These are phyloP conservation scores for Corbicula japonica DNA, from an alignment of 2,888 invertebrate species.

Conservation along the genomic window DNA sequence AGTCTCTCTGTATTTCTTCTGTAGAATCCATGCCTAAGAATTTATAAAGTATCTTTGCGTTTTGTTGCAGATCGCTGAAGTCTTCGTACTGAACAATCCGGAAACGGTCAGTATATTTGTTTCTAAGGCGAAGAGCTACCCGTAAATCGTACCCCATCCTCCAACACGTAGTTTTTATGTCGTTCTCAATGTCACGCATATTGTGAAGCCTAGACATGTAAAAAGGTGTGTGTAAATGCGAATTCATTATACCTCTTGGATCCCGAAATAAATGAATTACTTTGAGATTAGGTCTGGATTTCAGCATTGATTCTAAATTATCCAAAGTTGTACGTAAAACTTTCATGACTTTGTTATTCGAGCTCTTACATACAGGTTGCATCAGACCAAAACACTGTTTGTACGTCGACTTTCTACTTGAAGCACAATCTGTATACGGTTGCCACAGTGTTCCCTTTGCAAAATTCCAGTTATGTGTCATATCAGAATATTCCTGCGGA, in stretches of 20 bases:
- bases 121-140: slow-evolving; percentile 7
- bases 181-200: background rate
- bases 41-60: slow-evolving; percentile 28
- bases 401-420: background rate
- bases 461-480: slow-evolving; percentile 6
- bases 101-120: slow-evolving; percentile 25
- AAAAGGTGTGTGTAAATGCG: slow-evolving; percentile 17
- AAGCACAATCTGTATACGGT: slow-evolving; percentile 3
- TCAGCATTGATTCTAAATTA: slow-evolving; percentile 22
- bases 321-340: slow-evolving; percentile 25
- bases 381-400: slow-evolving; percentile 1
- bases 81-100: slow-evolving; percentile 36
- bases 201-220: background rate
- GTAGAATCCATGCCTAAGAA: slow-evolving; percentile 30
- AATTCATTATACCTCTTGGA: slow-evolving; percentile 39
- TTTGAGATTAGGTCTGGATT: slow-evolving; percentile 15
- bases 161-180: slow-evolving; percentile 22
- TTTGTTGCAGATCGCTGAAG: slow-evolving; percentile 18
- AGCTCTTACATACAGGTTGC: slow-evolving; percentile 11
- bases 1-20: background rate
- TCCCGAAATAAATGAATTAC: slow-evolving; percentile 42
- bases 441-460: slow-evolving; percentile 4
- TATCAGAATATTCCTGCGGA: slow-evolving; percentile 6
- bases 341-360: slow-evolving; percentile 28
- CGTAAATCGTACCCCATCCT: slow-evolving; percentile 23